These are phyloP conservation scores for Arenaria interpres DNA, from an alignment of 2,113 vertebrate genomes.

Conservation along the genomic window DNA sequence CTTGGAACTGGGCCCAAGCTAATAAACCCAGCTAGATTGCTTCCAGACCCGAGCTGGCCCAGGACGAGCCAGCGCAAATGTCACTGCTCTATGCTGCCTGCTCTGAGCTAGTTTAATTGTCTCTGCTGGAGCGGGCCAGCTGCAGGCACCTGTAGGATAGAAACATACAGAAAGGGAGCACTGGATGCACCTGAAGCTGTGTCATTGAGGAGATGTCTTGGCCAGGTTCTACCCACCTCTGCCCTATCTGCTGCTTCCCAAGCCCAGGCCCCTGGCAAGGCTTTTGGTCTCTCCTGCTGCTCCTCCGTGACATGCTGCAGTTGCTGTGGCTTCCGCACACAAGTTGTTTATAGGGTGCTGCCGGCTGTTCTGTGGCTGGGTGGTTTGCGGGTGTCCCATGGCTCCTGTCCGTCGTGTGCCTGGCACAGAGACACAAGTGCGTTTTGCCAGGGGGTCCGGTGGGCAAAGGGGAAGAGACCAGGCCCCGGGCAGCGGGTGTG, in stretches of 20 bases:
- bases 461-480: not conserved
- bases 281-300: not conserved
- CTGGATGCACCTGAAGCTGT: not conserved
- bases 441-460: not conserved
- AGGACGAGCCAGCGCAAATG: constrained; percentile 23
- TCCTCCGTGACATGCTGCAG: not conserved
- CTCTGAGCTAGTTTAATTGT: not conserved
- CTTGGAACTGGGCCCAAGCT: constrained; percentile 40
- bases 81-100: not conserved
- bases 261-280: not conserved
- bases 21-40: constrained; percentile 42
- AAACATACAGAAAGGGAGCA: not conserved
- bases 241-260: not conserved
- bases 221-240: not conserved
- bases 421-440: rapidly evolving
- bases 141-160: constrained; percentile 6
- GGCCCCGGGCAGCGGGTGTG: not conserved
- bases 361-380: not conserved
- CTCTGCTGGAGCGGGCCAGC: not conserved
- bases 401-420: not conserved
- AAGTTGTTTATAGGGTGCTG: not conserved
- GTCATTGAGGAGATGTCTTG: rapidly evolving
- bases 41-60: constrained; percentile 39
- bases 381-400: not conserved
- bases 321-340: not conserved